A percentile compares a stretch with the other conserved stretches of the same genome.
These are phyloP conservation scores for Dinoponera quadriceps DNA, from an alignment of 1,140 invertebrate genomes.

Conservation along the genomic window DNA sequence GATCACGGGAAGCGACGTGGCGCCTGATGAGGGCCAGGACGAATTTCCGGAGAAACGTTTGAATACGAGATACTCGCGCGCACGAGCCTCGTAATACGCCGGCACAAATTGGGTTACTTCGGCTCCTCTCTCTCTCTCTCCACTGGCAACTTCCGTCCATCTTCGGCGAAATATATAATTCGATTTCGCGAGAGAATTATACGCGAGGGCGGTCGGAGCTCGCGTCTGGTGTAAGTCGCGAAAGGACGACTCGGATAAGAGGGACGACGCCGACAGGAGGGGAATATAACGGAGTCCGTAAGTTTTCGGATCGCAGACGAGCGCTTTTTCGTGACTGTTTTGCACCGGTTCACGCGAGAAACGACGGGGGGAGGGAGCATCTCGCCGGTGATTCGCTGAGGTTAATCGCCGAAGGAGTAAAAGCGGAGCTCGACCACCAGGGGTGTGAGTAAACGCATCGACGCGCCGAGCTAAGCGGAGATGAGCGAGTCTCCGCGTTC, in stretches of 20 bases:
- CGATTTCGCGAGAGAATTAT: slow-evolving; percentile 6
- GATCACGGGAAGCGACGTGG: background rate
- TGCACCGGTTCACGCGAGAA: background rate
- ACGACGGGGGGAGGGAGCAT: background rate
- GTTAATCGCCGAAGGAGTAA: background rate
- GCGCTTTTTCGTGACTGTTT: background rate
- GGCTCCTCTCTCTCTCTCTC: background rate
- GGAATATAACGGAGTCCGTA: background rate
- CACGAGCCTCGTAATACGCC: background rate
- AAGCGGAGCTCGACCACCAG: background rate
- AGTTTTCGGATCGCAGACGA: background rate
- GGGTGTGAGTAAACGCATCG: background rate
- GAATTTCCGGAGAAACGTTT: too few relatives aligned
- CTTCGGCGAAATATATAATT: slow-evolving; percentile 32
- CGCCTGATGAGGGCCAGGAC: background rate
- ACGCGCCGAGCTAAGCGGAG: slow-evolving; percentile 6
- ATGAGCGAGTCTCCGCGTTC: slow-evolving; percentile 25
- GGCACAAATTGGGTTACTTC: background rate
- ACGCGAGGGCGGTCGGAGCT: background rate
- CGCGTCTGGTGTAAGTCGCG: background rate
- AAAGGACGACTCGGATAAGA: background rate
- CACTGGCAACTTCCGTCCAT: background rate
- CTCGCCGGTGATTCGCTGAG: background rate
- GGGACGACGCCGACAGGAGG: background rate
- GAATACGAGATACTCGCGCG: background rate